Conservation (phyloP, 1,140 invertebrate species). For the Dendrolimus punctatus region DNA sequence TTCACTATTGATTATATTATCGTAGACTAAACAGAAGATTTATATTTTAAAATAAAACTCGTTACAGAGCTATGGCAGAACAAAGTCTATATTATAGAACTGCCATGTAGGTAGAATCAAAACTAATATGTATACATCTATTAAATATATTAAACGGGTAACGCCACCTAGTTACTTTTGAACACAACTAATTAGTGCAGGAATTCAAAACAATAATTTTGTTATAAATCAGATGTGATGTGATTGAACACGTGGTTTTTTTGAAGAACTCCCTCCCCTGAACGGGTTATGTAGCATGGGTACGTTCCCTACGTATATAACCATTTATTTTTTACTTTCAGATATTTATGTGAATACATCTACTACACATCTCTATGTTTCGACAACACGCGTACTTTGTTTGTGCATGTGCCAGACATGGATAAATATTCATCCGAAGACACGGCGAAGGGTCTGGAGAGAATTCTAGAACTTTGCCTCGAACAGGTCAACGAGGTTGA, state of each 20-base stretch:
- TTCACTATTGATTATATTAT: too few species aligned
- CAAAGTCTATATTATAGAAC: too few species aligned
- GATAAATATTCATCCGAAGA: conserved; percentile 62
- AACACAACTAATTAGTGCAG: too few species aligned
- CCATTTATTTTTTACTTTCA: conserved; percentile 34
- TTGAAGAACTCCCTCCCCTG: background rate
- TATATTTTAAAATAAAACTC: too few species aligned
- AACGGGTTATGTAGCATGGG: background rate
- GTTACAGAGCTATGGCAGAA: too few species aligned
- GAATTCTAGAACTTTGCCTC: conserved; percentile 69
- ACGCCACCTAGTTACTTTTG: too few species aligned
- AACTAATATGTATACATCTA: too few species aligned
- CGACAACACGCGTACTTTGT: conserved; percentile 71
- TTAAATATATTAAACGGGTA: too few species aligned
- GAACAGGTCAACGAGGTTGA: conserved; percentile 38
- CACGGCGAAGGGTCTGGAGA: conserved; percentile 71
- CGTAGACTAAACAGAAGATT: too few species aligned
- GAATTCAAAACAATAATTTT: too few species aligned
- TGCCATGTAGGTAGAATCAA: too few species aligned
- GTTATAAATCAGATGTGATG: too few species aligned
- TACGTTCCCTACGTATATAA: background rate
- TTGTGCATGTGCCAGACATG: conserved; percentile 78
- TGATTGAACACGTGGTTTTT: background rate
- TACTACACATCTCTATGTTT: conserved; percentile 77
- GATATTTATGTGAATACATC: conserved; percentile 80